These are phyloP conservation scores for Adoxophyes honmai DNA, from an alignment of 1,140 invertebrate species.

Conservation along the genomic window DNA sequence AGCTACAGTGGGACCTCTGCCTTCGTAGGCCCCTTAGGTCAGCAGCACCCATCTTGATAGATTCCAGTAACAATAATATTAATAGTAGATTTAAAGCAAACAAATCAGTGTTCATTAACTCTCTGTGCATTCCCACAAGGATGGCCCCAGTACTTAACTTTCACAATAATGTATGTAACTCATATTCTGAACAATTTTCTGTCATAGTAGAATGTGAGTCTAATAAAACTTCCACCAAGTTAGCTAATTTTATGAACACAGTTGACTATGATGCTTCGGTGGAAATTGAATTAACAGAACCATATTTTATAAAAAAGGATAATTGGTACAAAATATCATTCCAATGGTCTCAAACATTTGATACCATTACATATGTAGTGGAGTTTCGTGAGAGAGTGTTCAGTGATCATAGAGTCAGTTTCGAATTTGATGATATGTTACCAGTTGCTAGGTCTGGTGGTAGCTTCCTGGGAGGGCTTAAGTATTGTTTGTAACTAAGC, in stretches of 20 bases:
- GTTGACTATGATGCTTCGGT: conserved; percentile 60
- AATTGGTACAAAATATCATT: conserved; percentile 69
- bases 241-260: conserved; percentile 45
- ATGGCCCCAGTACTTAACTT: conserved; percentile 55
- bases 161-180: conserved; percentile 41
- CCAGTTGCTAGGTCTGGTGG: conserved; percentile 41
- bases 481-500: conserved; percentile 51
- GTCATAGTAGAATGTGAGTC: conserved; percentile 49
- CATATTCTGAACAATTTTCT: conserved; percentile 62
- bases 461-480: conserved; percentile 67
- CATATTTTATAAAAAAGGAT: conserved; percentile 60
- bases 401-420: conserved; percentile 48
- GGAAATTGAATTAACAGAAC: conserved; percentile 58
- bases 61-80: conserved; percentile 45
- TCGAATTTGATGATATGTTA: conserved; percentile 66
- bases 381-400: conserved; percentile 53
- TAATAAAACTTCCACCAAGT: conserved; percentile 49
- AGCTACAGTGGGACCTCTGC: conserved; percentile 60
- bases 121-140: conserved; percentile 62
- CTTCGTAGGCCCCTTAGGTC: conserved; percentile 57
- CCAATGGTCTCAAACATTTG: conserved; percentile 52
- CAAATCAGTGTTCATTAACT: conserved; percentile 70
- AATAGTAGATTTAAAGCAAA: conserved; percentile 57
- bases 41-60: conserved; percentile 58
- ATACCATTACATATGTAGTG: conserved; percentile 56